These are phyloP conservation scores for Patella depressa DNA, from an alignment of 2,888 invertebrate species.

Conservation along the genomic window DNA sequence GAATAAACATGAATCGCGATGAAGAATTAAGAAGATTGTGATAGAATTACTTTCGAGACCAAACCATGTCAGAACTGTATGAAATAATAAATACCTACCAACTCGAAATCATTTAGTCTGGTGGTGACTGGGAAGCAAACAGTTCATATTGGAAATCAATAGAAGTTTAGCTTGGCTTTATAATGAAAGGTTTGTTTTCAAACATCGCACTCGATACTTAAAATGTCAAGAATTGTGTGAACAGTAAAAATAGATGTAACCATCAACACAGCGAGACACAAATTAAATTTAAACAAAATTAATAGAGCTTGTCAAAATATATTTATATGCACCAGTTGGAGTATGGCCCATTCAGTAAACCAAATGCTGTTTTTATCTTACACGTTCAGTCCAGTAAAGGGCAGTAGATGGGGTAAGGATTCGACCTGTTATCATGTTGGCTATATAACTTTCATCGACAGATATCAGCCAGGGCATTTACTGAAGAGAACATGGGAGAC, in stretches of 20 bases:
- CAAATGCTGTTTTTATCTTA: not conserved
- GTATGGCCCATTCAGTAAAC: too few species aligned
- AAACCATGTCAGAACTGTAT: constrained; percentile 77
- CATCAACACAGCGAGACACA: too few species aligned
- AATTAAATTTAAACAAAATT: too few species aligned
- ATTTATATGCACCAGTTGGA: too few species aligned
- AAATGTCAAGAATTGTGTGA: too few species aligned
- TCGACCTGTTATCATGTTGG: constrained; percentile 58
- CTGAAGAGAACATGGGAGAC: too few species aligned
- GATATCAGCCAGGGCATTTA: constrained; percentile 78
- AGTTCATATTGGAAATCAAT: constrained; percentile 68
- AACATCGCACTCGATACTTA: not conserved
- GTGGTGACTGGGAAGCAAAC: constrained; percentile 78
- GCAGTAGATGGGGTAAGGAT: constrained; percentile 58
- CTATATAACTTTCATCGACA: constrained; percentile 54
- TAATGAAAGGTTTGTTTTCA: constrained; percentile 61
- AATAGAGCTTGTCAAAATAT: too few species aligned
- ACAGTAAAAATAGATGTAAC: too few species aligned
- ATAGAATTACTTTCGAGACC: constrained; percentile 34
- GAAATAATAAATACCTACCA: constrained; percentile 73
- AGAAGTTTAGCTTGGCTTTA: constrained; percentile 71
- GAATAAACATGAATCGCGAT: too few species aligned
- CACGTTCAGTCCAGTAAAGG: constrained; percentile 45
- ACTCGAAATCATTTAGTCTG: constrained; percentile 67
- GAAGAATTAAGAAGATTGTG: too few species aligned